Percentiles rank a stretch among this genome's conserved stretches.
These are phyloP conservation scores for Adelognathus sp. DNA, from an alignment of 2,888 invertebrate genomes.

Conservation along the genomic window DNA sequence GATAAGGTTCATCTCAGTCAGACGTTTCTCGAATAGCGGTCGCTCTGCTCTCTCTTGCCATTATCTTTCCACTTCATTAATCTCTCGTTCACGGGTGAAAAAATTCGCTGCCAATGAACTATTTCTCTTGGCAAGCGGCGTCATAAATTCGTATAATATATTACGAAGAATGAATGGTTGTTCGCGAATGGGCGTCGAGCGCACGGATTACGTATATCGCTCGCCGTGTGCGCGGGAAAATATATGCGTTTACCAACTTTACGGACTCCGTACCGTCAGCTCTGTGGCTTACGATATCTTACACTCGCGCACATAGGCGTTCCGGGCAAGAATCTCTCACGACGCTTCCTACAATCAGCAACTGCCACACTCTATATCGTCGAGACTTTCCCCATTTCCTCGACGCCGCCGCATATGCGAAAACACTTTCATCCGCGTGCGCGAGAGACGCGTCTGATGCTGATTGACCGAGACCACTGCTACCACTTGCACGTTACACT, in stretches of 20 bases:
- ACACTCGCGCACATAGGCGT: slow-evolving; percentile 24
- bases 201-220: slow-evolving; percentile 9
- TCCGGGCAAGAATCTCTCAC: slow-evolving; percentile 44
- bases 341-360: slow-evolving; percentile 57
- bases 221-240: slow-evolving; percentile 8
- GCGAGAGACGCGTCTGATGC: slow-evolving; percentile 34
- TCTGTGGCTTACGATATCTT: not conserved
- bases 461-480: slow-evolving; percentile 29
- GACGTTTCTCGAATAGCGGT: not conserved
- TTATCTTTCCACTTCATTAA: slow-evolving; percentile 52
- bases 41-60: not conserved
- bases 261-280: not conserved
- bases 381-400: slow-evolving; percentile 58
- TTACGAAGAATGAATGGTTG: slow-evolving; percentile 33
- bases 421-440: slow-evolving; percentile 58
- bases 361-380: slow-evolving; percentile 15
- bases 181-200: slow-evolving; percentile 16
- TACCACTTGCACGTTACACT: not conserved
- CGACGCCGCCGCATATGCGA: slow-evolving; percentile 19
- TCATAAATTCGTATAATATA: slow-evolving; percentile 47
- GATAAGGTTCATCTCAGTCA: slow-evolving; percentile 43
- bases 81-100: slow-evolving; percentile 27
- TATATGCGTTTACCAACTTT: not conserved
- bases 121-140: not conserved
- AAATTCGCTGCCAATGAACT: slow-evolving; percentile 42